These are phyloP conservation scores for Camponotus vicinus DNA, from an alignment of 1,140 invertebrate genomes.

Conservation along the genomic window DNA sequence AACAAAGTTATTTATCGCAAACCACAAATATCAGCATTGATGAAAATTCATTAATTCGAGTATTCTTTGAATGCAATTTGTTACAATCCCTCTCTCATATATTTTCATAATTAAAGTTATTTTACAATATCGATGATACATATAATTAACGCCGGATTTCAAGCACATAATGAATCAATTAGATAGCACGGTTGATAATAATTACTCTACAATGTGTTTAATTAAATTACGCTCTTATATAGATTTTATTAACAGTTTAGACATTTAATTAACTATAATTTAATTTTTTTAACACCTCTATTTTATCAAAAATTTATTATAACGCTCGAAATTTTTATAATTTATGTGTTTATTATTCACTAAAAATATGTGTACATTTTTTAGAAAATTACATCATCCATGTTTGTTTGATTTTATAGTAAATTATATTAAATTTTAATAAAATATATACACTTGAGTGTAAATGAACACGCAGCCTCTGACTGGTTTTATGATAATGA, in stretches of 20 bases:
- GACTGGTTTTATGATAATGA: slow-evolving; percentile 9
- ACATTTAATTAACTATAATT: slow-evolving; percentile 41
- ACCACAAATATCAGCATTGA: slow-evolving; percentile 23
- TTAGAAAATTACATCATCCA: not conserved
- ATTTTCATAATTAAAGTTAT: slow-evolving; percentile 38
- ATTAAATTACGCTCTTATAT: slow-evolving; percentile 25
- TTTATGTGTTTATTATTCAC: not conserved
- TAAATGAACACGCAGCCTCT: not conserved
- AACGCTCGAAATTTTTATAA: not conserved
- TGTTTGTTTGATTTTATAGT: not conserved
- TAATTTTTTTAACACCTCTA: not conserved
- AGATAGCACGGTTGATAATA: slow-evolving; percentile 29
- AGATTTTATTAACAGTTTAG: too few relatives aligned
- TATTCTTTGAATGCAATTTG: slow-evolving; percentile 23
- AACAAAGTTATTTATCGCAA: slow-evolving; percentile 39
- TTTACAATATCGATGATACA: slow-evolving; percentile 35
- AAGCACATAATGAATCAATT: slow-evolving; percentile 56
- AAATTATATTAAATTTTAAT: not conserved
- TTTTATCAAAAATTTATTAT: not conserved
- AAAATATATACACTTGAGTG: not conserved
- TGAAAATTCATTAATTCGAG: slow-evolving; percentile 39
- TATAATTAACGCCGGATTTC: slow-evolving; percentile 47
- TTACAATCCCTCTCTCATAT: slow-evolving; percentile 3
- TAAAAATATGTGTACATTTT: not conserved
- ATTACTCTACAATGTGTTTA: slow-evolving; percentile 37